Evolutionary conservation across 2,888 invertebrate genomes (phyloP).

Genomic region (Agrypnus murinus): DNA sequence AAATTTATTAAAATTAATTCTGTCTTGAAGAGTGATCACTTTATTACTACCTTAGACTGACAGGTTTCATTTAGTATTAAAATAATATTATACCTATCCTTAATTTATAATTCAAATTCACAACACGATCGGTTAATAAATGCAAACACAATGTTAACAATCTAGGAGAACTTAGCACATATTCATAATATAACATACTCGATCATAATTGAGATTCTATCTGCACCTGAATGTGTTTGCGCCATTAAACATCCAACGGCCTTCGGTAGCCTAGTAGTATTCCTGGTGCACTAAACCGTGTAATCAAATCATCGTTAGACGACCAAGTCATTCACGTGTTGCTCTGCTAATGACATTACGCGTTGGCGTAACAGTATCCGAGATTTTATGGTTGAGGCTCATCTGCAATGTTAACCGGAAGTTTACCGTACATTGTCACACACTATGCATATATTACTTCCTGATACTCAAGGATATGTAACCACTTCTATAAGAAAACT

Average conservation of each 20-base stretch:
- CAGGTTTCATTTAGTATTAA: no score
- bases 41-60: no score
- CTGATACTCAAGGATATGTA: slow-evolving; percentile 51
- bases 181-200: no score
- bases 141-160: no score
- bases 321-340: slow-evolving; percentile 53
- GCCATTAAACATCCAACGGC: slow-evolving; percentile 27
- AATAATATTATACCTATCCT: no score
- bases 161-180: no score
- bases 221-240: background rate
- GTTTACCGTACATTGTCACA: slow-evolving; percentile 51
- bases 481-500: slow-evolving; percentile 33
- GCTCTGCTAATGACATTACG: slow-evolving; percentile 52
- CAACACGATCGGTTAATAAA: no score
- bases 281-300: slow-evolving; percentile 33
- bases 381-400: slow-evolving; percentile 40
- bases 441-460: slow-evolving; percentile 50
- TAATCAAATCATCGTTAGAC: slow-evolving; percentile 55
- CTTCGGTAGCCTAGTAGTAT: slow-evolving; percentile 34
- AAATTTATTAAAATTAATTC: no score
- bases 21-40: no score
- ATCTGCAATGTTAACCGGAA: slow-evolving; percentile 49
- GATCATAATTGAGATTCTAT: slow-evolving; percentile 5
- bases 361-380: slow-evolving; percentile 55
- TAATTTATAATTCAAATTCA: no score